A percentile compares a stretch with the other conserved stretches of the same genome.
Conservation (phyloP, 2,113 vertebrate genomes). For the Charina bottae region DNA sequence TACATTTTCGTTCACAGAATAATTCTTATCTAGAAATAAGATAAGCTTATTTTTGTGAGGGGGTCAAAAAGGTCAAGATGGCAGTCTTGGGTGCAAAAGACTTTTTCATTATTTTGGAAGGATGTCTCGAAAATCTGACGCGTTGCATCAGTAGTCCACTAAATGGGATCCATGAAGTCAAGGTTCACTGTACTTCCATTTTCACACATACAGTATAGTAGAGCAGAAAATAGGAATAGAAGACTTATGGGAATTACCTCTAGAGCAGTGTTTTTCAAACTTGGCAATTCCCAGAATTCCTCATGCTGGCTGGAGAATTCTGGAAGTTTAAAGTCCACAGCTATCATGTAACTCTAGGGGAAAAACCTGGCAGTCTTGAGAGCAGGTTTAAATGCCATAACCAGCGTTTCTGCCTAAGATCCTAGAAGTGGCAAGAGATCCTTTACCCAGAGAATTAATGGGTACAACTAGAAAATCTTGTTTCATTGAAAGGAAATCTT, state of each 20-base stretch:
- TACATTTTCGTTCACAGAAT: background rate
- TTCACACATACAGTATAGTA: background rate
- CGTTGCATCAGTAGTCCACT: background rate
- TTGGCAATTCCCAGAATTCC: background rate
- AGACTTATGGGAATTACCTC: background rate
- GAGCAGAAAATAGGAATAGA: no score
- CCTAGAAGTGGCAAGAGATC: background rate
- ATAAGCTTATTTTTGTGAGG: background rate
- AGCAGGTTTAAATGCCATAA: background rate
- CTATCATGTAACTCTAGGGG: background rate
- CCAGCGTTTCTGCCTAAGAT: background rate
- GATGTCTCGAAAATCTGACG: background rate
- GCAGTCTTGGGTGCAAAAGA: background rate
- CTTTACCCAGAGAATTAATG: background rate
- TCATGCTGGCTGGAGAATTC: background rate
- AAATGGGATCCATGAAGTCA: background rate
- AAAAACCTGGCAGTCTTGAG: background rate
- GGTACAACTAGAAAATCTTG: background rate
- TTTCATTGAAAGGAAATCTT: background rate
- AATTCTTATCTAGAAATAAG: background rate
- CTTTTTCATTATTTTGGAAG: background rate
- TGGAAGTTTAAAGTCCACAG: background rate
- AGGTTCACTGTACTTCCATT: background rate
- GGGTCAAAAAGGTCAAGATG: background rate
- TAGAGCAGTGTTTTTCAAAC: background rate